These are phyloP conservation scores for Trichogramma evanescens DNA, from an alignment of 2,888 invertebrate genomes.

Conservation along the genomic window DNA sequence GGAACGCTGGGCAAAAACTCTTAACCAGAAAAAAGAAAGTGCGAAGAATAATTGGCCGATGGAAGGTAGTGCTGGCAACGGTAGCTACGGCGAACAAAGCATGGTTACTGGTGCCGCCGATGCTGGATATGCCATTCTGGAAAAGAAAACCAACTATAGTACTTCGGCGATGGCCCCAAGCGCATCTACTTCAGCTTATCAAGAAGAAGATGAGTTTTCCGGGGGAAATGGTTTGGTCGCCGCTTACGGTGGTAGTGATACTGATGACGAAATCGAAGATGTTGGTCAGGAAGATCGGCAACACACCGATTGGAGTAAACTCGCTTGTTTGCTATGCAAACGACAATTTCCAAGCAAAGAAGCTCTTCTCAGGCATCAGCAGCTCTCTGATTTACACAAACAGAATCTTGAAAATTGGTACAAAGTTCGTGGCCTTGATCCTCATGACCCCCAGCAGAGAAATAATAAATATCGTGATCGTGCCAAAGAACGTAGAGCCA, in stretches of 20 bases:
- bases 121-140: conserved; percentile 86
- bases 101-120: conserved; percentile 76
- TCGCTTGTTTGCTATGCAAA: conserved; percentile 92
- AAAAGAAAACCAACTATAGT: conserved; percentile 56
- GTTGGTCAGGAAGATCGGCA: conserved; percentile 48
- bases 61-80: conserved; percentile 22
- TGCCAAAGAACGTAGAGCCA: conserved; percentile 89
- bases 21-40: conserved; percentile 89
- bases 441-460: conserved; percentile 47
- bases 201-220: conserved; percentile 42
- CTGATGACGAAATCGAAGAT: conserved; percentile 65
- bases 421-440: conserved; percentile 46
- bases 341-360: conserved; percentile 87
- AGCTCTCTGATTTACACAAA: conserved; percentile 90
- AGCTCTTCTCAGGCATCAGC: conserved; percentile 81
- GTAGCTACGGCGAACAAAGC: conserved; percentile 36
- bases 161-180: conserved; percentile 17
- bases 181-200: conserved; percentile 29
- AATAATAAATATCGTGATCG: conserved; percentile 75
- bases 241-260: conserved; percentile 69
- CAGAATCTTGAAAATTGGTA: conserved; percentile 66
- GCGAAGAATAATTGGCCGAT: conserved; percentile 43
- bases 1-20: conserved; percentile 92
- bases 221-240: conserved; percentile 59
- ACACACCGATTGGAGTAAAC: conserved; percentile 74